phyloP scores from a whole-genome alignment of 2,888 invertebrate species.

The Choreutis nemorana region DNA sequence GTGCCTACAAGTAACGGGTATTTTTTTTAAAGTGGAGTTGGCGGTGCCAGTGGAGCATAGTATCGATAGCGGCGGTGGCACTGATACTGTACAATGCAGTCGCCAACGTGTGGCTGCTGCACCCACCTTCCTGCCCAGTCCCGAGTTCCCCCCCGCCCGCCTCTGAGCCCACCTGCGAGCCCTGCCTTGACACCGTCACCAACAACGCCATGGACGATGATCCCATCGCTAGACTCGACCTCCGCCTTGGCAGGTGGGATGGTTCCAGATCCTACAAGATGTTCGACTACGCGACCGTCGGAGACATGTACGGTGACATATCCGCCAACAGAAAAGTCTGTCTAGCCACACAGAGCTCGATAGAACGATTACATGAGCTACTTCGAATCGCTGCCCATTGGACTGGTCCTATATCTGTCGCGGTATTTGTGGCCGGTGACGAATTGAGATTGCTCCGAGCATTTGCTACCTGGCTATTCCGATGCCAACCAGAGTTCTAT shows the following conservation, averaged over 20 bases:
- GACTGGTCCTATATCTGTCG: conserved; percentile 86
- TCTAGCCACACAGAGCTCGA: conserved; percentile 85
- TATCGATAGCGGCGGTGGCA: conserved; percentile 69
- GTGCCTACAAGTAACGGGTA: too few species aligned
- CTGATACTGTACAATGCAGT: conserved; percentile 67
- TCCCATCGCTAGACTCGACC: conserved; percentile 67
- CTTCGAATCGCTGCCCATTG: conserved; percentile 83
- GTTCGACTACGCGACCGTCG: conserved; percentile 77
- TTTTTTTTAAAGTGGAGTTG: conserved; percentile 43
- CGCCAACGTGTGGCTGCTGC: conserved; percentile 48
- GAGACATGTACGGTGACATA: conserved; percentile 69
- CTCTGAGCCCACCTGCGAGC: conserved; percentile 41
- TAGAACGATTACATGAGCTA: conserved; percentile 81
- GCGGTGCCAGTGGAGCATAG: conserved; percentile 75
- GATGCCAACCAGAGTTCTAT: conserved; percentile 76
- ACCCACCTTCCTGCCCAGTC: conserved; percentile 30
- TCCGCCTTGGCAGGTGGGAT: conserved; percentile 79
- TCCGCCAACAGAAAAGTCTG: conserved; percentile 71
- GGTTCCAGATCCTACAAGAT: conserved; percentile 72
- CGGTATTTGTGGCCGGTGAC: conserved; percentile 81
- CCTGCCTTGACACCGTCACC: conserved; percentile 33
- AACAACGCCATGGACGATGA: conserved; percentile 38
- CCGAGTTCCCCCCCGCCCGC: conserved; percentile 22
- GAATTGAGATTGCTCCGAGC: conserved; percentile 77
- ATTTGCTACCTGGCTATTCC: conserved; percentile 78